Conservation (phyloP, 2,797 vertebrate genomes). For the Avahi laniger region DNA sequence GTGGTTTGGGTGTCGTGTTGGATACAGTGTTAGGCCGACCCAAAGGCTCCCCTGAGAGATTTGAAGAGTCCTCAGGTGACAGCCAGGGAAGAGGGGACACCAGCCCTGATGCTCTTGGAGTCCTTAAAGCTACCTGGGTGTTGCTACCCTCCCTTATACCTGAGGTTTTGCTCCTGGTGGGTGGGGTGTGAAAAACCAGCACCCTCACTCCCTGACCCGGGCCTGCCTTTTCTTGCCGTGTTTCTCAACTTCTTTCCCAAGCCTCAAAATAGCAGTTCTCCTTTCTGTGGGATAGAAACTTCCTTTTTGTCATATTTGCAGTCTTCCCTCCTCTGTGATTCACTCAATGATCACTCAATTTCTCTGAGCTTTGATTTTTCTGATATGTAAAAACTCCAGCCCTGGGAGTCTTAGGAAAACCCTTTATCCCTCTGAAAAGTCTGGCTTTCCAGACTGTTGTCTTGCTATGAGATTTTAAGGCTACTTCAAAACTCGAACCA, state of each 20-base stretch:
- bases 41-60: background rate
- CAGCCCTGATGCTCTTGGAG: background rate
- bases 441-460: background rate
- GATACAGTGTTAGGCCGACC: background rate
- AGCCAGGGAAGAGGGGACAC: background rate
- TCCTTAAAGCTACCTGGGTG: background rate
- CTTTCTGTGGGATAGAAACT: background rate
- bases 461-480: background rate
- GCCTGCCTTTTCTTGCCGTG: background rate
- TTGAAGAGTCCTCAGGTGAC: background rate
- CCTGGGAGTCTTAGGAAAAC: background rate
- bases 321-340: background rate
- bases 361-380: conserved; percentile 14
- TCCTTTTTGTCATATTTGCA: background rate
- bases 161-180: background rate
- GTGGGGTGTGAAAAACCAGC: background rate
- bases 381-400: background rate
- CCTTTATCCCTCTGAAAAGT: background rate
- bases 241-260: background rate
- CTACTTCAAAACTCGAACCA: conserved; percentile 3
- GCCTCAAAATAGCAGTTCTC: background rate
- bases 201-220: background rate
- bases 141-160: background rate
- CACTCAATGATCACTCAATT: background rate
- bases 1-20: background rate